Percentiles rank a stretch among this genome's conserved stretches.
phyloP scores from a whole-genome alignment of 1,140 invertebrate species.

The Drosophila fuyamai region DNA sequence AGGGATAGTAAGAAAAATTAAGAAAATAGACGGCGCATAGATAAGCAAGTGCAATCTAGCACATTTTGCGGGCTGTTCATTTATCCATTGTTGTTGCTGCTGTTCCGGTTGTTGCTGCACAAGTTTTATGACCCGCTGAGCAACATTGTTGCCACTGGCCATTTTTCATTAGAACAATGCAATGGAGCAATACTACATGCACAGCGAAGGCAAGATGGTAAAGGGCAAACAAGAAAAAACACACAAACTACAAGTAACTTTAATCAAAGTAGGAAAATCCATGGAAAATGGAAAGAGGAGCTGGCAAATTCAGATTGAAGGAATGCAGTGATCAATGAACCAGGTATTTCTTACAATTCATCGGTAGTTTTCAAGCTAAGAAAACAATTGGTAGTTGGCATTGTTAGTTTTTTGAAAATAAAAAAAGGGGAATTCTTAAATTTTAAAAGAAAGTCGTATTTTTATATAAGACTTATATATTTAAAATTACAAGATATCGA shows the following conservation, averaged over 20 bases:
- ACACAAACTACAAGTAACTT: slow-evolving; percentile 17
- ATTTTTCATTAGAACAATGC: slow-evolving; percentile 77
- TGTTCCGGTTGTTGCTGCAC: slow-evolving; percentile 46
- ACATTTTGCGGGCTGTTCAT: slow-evolving; percentile 59
- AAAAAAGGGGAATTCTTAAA: too few relatives aligned
- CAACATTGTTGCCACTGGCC: slow-evolving; percentile 69
- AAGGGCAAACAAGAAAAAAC: slow-evolving; percentile 11
- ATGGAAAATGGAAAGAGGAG: background rate
- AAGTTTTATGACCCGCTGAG: slow-evolving; percentile 75
- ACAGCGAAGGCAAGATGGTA: slow-evolving; percentile 16
- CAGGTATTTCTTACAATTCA: background rate
- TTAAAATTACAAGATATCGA: too few relatives aligned
- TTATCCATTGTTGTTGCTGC: slow-evolving; percentile 30
- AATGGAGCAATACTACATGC: slow-evolving; percentile 51
- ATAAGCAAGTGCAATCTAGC: slow-evolving; percentile 73
- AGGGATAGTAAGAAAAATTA: slow-evolving; percentile 58
- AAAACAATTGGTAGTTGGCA: background rate
- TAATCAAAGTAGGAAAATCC: slow-evolving; percentile 32
- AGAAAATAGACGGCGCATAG: slow-evolving; percentile 74
- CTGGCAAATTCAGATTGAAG: slow-evolving; percentile 5
- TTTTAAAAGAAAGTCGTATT: too few relatives aligned
- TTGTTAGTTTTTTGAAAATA: background rate
- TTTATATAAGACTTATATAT: too few relatives aligned
- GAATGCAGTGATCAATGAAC: slow-evolving; percentile 25
- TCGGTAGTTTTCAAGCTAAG: background rate